Base-by-base conservation (phyloP, 2,797 vertebrate species). In the Manis pentadactyla region DNA sequence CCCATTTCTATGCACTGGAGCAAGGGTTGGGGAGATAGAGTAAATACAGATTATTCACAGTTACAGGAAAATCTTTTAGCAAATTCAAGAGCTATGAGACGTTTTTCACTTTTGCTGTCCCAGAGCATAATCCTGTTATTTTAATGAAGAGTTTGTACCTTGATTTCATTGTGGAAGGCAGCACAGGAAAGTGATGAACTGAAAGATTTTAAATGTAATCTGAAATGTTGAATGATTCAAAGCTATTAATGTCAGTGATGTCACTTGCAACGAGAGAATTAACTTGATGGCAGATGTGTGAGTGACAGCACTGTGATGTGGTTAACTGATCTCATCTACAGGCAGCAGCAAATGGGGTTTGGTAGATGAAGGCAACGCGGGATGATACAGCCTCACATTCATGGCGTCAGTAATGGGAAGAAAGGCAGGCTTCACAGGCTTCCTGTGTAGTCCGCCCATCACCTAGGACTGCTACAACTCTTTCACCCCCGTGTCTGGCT, bases 161-260 rank as follows among this genome's bases (percentile, higher is more conserved):
- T 39, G 13, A 64, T 75, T 95, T 95, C 86, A 77, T 66, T 87
- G 71, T 79, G 64, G 51, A 57, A 75, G 49, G 49, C 12, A 64
- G 61, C 87, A 59, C 39, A 66, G 46, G 39, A 82, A 92, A 94
- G 55, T 17, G 9, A 94, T 68, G 29, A 61, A 53, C 53, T 68
- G 74, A 88, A 94, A 82, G 15, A 87, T 73, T 73, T 97, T 55
- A 81, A 39, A 53, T 69, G 81, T 91, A 82, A 95, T 83, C 31
- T n/a, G 49, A 55, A 81, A 14, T 31, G 59, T 91, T 49, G n/a
- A 57, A 10, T 42, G 31, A 75, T 77, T 90, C 59, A 51, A 49
- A 19, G 23, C 15, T 92, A 7, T 53, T 34, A 53, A 46, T 79
- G 11, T 61, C 49, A 53, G 46, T 27, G 21, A 39, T 18, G 5